phyloP scores from a whole-genome alignment of 2,113 vertebrate genomes.

The Grallaria varia region DNA sequence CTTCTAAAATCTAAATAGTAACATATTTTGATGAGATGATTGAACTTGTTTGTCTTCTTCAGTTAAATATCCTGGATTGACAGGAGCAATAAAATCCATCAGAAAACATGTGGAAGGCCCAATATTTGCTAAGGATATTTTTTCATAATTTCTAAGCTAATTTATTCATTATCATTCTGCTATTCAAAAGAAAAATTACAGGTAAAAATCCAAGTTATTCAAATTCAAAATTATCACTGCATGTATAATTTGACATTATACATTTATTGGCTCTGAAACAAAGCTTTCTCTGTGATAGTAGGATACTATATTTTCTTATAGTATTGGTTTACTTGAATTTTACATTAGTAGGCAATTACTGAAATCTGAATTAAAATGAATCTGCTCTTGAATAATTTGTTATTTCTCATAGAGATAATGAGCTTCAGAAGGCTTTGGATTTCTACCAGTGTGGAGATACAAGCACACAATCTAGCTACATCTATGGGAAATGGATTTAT shows the following conservation, averaged over 20 bases:
- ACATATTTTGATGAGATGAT: neutral
- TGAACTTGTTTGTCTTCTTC: neutral
- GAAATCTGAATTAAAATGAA: neutral
- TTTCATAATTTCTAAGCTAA: neutral
- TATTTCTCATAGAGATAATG: neutral
- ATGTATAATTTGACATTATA: neutral
- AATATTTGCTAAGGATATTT: neutral
- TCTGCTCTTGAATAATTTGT: neutral
- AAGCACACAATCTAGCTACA: neutral
- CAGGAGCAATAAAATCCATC: neutral
- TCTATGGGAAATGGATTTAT: neutral
- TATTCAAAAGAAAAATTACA: constrained; percentile 5
- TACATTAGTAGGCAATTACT: neutral
- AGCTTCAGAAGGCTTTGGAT: neutral
- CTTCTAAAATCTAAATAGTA: neutral
- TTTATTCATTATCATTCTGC: neutral
- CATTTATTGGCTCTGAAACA: constrained; percentile 10
- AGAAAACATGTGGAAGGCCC: neutral
- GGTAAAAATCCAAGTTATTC: constrained; percentile 19
- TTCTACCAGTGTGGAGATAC: neutral
- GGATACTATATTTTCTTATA: neutral
- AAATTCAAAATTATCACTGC: neutral
- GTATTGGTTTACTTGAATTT: neutral
- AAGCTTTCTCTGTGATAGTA: neutral
- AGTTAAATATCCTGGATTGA: neutral